A percentile compares a stretch with the other conserved stretches of the same genome.
Conservation (phyloP, 2,888 invertebrate genomes). For the Panorpa germanica region DNA sequence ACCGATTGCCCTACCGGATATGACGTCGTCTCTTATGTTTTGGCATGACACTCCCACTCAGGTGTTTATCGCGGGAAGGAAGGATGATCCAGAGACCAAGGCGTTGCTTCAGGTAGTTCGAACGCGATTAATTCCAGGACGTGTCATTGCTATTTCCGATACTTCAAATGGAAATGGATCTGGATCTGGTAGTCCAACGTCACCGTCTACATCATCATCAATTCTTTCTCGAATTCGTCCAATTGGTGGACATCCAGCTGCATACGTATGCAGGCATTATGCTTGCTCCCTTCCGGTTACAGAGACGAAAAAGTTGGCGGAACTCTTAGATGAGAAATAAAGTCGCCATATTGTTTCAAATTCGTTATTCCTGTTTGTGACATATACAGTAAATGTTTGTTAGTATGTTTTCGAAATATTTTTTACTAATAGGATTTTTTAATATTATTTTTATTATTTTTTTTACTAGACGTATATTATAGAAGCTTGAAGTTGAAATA, state of each 20-base stretch:
- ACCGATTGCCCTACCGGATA: conserved; percentile 55
- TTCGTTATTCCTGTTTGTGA: too few relatives aligned
- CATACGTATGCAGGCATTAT: conserved; percentile 61
- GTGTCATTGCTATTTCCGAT: conserved; percentile 46
- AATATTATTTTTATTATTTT: too few relatives aligned
- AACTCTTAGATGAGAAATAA: conserved; percentile 29
- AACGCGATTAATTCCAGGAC: conserved; percentile 42
- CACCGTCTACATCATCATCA: conserved; percentile 12
- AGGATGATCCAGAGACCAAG: conserved; percentile 41
- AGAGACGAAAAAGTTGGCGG: conserved; percentile 38
- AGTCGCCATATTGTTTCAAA: too few relatives aligned
- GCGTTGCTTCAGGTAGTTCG: conserved; percentile 46
- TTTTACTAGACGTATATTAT: too few relatives aligned
- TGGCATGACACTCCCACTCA: conserved; percentile 52
- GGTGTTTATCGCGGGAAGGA: conserved; percentile 48
- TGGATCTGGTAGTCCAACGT: conserved; percentile 8
- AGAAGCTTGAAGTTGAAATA: too few relatives aligned
- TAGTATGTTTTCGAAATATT: too few relatives aligned
- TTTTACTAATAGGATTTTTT: too few relatives aligned
- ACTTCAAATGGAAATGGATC: conserved; percentile 24
- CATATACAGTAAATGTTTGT: too few relatives aligned
- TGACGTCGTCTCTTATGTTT: conserved; percentile 53
- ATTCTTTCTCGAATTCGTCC: conserved; percentile 32
- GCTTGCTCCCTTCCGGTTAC: conserved; percentile 59
- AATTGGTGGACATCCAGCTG: conserved; percentile 42